Evolutionary conservation across 2,888 invertebrate species (phyloP), one percentile per base, ranked within the genome.

Genomic region (Ischnura elegans): DNA sequence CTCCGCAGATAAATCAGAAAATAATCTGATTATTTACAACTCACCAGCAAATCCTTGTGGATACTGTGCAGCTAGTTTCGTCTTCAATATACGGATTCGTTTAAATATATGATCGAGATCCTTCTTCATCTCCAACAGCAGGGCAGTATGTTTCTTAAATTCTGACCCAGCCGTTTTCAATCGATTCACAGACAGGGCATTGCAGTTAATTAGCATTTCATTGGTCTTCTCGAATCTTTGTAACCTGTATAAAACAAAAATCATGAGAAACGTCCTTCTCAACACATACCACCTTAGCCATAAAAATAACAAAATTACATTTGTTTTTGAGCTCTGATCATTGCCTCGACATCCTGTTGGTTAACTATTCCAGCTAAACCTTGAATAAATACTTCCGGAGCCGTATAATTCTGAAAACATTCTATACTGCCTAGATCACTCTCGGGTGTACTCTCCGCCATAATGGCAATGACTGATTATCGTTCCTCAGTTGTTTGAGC

Each of bases 201-300:
- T 99, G 95, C 99, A 99, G 96, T 99, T 99, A 19, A 98, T 98
- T 51, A 99, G 96, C 99, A 99, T 99, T 96, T 99, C 99, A 95
- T 99, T 99, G 0, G 99, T 99, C 96, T 99, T 99, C 95, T 99
- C 99, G 96, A 99, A 99, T 93, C 99, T 97, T 95, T 98, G 98
- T 46, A 99, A 96, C 98, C 99, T 99, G 95, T 1, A 96, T 96
- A 94, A 93, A 93, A 94, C 93, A 61, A 36, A 55, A 55, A 45
- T 47, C 19, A 25, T 93, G 5, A 90, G 42, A 55, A 84, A 66
- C 46, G 93, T 43, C 45, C n/a, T 25, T 0, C 51, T 2, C 16
- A 16, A 1, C 3, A 51, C 2, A 16, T 85, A 87, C 43, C n/a
- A 55, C 25, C 93, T 13, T 10, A 51, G 51, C 51, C 6, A 42